Evolutionary conservation across 2,113 vertebrate species (phyloP).

Genomic region (Microcebus murinus): DNA sequence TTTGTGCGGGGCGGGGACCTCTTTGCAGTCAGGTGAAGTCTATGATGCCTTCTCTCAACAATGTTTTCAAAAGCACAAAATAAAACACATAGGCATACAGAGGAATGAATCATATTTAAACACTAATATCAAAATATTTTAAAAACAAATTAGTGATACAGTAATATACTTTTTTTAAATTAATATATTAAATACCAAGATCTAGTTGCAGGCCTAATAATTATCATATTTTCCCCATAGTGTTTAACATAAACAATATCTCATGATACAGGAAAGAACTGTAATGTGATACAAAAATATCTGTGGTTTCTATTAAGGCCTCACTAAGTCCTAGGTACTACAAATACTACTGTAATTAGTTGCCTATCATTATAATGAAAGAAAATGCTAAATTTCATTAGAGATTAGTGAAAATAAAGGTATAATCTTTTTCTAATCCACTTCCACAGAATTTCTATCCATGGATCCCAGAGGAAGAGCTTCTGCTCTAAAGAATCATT

Average conservation of each 20-base stretch:
- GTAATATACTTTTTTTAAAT: conserved; percentile 1
- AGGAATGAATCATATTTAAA: conserved; percentile 8
- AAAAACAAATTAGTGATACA: neutral
- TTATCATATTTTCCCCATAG: neutral
- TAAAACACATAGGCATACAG: neutral
- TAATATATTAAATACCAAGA: conserved; percentile 35
- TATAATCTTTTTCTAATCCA: neutral
- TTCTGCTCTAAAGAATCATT: neutral
- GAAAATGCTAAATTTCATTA: conserved; percentile 31
- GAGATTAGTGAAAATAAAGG: neutral
- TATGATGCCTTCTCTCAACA: neutral
- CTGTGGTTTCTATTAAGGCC: conserved; percentile 9
- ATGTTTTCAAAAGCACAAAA: conserved; percentile 34
- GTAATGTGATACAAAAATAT: conserved; percentile 18
- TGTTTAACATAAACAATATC: neutral
- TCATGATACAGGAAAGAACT: neutral
- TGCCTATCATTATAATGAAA: conserved; percentile 34
- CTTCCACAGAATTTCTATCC: neutral
- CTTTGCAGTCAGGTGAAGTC: neutral
- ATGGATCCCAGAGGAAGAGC: neutral
- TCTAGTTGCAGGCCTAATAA: neutral
- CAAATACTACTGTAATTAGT: neutral
- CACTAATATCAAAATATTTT: conserved; percentile 40
- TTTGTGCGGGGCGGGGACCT: neutral
- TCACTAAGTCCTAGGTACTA: neutral